Evolutionary conservation across 2,888 invertebrate species (phyloP), one percentile per base, ranked within the genome.

Genomic region (Heliconius hortense): DNA sequence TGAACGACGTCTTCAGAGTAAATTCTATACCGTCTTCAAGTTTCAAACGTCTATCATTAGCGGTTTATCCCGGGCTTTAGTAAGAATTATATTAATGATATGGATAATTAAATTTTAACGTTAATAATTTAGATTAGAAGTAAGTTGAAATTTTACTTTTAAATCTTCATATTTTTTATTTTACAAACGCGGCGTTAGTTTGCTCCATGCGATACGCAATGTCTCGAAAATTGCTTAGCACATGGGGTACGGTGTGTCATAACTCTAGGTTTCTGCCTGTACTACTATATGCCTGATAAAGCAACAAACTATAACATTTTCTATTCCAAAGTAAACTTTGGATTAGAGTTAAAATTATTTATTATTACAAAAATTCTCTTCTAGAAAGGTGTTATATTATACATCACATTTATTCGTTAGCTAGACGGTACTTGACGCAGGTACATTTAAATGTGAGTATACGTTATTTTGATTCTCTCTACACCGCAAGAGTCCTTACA

Each of bases 401-500:
- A 66, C 8, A 24, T 43, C 60, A 15, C 26, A 66, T 39, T n/a
- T 43, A 39, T 24, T 66, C n/a, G 66, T 64, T 64, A 64, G 24
- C 66, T 8, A 66, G 66, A 66, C 43, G 66, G 66, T 43, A 66
- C 66, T 66, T 4, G 24, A 18, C 64, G 39, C 53, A 77, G 60
- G 70, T 70, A 74, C 56, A 70, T 76, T 74, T 77, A 67, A 77
- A 72, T 68, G 72, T 62, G 43, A 71, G 71, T 72, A 74, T 77
- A 74, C 74, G 76, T 72, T 77, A 76, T 77, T 80, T 77, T 77
- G 74, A 79, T 77, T 79, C 79, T 67, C 64, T 76, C 71, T 71
- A 76, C 77, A 82, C 82, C 78, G 76, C 81, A 86, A 90, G 88
- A 87, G 87, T 89, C 90, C 91, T 92, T 90, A 84, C 90, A 89